Evolutionary conservation across 2,888 invertebrate species (phyloP), one percentile per base, ranked within the genome.

Genomic region (Tenthredo distinguenda): DNA sequence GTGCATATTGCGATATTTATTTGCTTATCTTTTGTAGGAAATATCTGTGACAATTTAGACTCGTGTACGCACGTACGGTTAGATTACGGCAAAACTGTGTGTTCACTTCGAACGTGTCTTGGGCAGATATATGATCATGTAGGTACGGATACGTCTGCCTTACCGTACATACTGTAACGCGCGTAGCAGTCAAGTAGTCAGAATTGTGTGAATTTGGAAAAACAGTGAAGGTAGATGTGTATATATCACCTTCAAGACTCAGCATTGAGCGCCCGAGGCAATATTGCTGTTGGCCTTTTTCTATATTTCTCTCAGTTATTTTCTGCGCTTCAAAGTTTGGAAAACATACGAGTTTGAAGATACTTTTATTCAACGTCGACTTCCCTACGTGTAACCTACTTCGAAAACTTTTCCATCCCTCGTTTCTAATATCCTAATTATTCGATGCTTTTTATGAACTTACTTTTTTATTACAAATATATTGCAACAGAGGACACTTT

Each of bases 1-100:
- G 81, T 81, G 81, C 81, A 81, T 81, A 81, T 81, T 81, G 81
- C 81, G 58, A 62, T 81, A 81, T 81, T 81, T 81, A 81, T 81
- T 81, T 81, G 81, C 40, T 81, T 81, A 81, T 62, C 81, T 81
- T 81, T 81, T 40, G 37, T 21, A 18, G 21, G n/a, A 15, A 18
- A 81, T 58, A 62, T 40, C 34, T 40, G 34, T 62, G 81, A 81
- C 81, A 62, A 81, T 81, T 81, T 62, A 62, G 58, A 58, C 34
- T 34, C 50, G 21, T 81, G 58, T 62, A 81, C 62, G 55, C 77
- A 50, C 77, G 77, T 77, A 77, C 62, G 40, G 37, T 81, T 21
- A 81, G 81, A 81, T 81, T 81, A 81, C 58, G 50, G 40, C 21
- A 62, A 62, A 81, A 62, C 21, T 40, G 40, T 62, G 62, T 34